phyloP scores from a whole-genome alignment of 92 coral and sea anemone genomes.

The Zoanthus sansibaricus region DNA sequence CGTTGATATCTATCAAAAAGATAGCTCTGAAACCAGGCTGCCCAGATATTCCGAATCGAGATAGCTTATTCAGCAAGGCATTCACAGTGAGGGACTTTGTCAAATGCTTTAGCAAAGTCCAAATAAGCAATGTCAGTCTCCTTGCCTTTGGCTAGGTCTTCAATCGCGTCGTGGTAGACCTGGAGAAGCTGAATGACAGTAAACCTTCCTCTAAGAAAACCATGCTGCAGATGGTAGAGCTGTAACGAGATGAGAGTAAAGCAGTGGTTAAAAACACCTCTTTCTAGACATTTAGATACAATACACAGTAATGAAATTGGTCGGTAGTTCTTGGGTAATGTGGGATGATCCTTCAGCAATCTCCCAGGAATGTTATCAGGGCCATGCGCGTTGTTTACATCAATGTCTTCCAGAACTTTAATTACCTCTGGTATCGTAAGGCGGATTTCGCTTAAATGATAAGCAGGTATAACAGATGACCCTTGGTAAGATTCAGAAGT shows the following conservation, averaged over 20 bases:
- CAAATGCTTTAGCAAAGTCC: conserved; percentile 35
- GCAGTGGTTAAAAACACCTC: conserved; percentile 1
- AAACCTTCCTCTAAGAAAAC: conserved; percentile 17
- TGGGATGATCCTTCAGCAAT: conserved; percentile 5
- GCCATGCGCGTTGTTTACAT: conserved; percentile 41
- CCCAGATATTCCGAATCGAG: conserved; percentile 17
- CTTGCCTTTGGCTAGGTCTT: conserved; percentile 33
- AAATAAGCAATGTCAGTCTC: conserved; percentile 37
- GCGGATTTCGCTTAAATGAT: conserved; percentile 43
- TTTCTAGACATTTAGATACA: conserved; percentile 23
- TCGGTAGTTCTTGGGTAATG: conserved; percentile 28
- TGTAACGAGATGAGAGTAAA: not conserved
- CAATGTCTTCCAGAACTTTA: conserved; percentile 38
- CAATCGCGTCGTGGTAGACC: conserved; percentile 17
- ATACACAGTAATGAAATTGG: conserved; percentile 21
- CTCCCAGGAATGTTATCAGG: conserved; percentile 43
- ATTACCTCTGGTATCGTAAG: conserved; percentile 47
- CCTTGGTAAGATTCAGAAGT: not conserved
- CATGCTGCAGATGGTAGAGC: conserved; percentile 6
- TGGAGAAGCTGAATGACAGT: conserved; percentile 26
- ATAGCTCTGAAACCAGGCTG: conserved; percentile 36
- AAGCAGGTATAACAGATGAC: conserved; percentile 1
- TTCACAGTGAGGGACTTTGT: conserved; percentile 31
- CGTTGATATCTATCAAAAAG: conserved; percentile 40
- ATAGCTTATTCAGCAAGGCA: conserved; percentile 24